Base-by-base conservation (phyloP, 1,140 invertebrate genomes). In the Brachionus rotundiformis region DNA sequence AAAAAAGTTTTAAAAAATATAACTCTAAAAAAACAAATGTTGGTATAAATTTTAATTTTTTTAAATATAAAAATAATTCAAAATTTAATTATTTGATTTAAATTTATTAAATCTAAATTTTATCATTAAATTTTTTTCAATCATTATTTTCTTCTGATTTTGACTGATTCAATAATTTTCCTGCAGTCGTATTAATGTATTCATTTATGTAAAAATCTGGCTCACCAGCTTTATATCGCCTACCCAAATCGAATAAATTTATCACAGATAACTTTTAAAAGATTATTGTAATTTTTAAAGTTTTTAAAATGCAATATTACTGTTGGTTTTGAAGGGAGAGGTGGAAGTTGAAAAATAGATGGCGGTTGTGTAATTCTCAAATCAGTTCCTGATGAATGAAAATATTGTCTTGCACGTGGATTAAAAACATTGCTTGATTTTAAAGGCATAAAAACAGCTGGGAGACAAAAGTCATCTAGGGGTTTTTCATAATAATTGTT, bases 371-470 rank as follows among this genome's bases (percentile, higher is more conserved):
- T 86, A 27, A 87, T 77, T 49, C 86, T 76, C 13, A 86, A 31
- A 54, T 85, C 84, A 49, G 83, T 84, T 47, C 86, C 86, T 85
- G 84, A 8, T 61, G 85, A 84, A 68, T 87, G 86, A 82, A 87
- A 87, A 65, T 87, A 87, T 75, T 86, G 84, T 82, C 85, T 85
- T 29, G 86, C 86, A 79, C 86, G 82, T 5, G 86, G 86, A 82
- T 87, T 87, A 83, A 82, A 87, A 39, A 84, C 81, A 39, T 71
- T 83, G n/a, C 83, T 82, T 27, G 71, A 83, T 33, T 83, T 84
- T 31, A 83, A 84, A 13, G 86, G 86, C 86, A 87, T 87, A 82
- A 87, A 87, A 49, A 87, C 82, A 4, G 86, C 86, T 27, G 86
- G 86, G 33, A 87, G 83, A 83, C 85, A 81, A 47, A 81, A 81